These are phyloP conservation scores for Puma concolor DNA, from an alignment of 2,113 vertebrate species.

Conservation along the genomic window DNA sequence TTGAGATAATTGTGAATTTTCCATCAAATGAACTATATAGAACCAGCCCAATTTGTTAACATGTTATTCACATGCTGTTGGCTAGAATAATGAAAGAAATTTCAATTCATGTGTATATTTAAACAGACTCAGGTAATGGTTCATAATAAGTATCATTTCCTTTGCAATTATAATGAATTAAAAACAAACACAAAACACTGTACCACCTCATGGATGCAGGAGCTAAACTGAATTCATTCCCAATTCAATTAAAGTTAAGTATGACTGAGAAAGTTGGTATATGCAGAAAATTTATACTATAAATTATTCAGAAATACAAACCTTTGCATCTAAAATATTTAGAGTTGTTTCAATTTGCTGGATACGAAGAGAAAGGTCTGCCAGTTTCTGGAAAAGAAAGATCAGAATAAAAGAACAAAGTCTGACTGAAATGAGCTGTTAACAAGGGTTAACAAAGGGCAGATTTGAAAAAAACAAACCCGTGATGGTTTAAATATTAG, in stretches of 20 bases:
- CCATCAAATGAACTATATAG: not conserved
- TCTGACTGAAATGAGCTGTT: not conserved
- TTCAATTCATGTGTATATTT: not conserved
- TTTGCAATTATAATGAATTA: slow-evolving; percentile 13
- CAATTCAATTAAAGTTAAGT: slow-evolving; percentile 28
- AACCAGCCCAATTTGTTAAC: not conserved
- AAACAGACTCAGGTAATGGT: not conserved
- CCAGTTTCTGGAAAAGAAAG: slow-evolving; percentile 92
- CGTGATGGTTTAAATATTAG: not conserved
- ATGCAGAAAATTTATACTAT: not conserved
- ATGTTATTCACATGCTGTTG: not conserved
- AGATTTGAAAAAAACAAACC: not conserved
- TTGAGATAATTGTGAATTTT: not conserved
- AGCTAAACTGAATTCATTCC: not conserved
- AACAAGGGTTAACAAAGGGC: not conserved
- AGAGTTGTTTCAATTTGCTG: slow-evolving; percentile 99
- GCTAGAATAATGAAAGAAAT: slow-evolving; percentile 26
- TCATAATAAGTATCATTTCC: slow-evolving; percentile 5
- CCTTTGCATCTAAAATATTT: slow-evolving; percentile 99
- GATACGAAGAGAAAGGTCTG: slow-evolving; percentile 95
- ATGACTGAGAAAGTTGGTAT: not conserved
- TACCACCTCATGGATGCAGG: not conserved
- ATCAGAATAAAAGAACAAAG: slow-evolving; percentile 59
- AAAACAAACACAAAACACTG: not conserved
- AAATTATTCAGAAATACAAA: slow-evolving; percentile 80